These are phyloP conservation scores for Plagodis dolabraria DNA, from an alignment of 2,888 invertebrate species.

Conservation along the genomic window DNA sequence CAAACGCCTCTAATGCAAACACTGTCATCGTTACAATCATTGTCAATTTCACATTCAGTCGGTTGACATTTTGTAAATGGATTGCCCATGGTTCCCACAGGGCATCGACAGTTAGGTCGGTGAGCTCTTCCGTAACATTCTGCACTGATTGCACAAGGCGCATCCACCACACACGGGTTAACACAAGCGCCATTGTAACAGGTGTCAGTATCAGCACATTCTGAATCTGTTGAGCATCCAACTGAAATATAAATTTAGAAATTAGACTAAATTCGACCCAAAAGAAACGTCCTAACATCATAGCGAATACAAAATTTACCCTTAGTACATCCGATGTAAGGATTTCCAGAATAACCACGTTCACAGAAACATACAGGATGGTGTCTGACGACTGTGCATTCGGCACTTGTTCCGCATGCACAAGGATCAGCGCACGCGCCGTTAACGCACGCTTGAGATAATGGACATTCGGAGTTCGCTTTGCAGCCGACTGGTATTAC, in stretches of 20 bases:
- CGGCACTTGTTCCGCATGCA: conserved; percentile 92
- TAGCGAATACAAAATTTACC: conserved; percentile 66
- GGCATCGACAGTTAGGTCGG: conserved; percentile 92
- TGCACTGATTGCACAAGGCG: conserved; percentile 93
- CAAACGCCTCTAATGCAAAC: conserved; percentile 90
- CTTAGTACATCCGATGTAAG: conserved; percentile 91
- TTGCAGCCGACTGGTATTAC: conserved; percentile 88
- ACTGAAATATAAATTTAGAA: conserved; percentile 73
- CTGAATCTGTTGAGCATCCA: conserved; percentile 92
- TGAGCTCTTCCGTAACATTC: conserved; percentile 93
- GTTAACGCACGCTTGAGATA: conserved; percentile 93
- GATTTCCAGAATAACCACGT: conserved; percentile 93
- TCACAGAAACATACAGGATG: conserved; percentile 94
- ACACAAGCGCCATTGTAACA: conserved; percentile 94
- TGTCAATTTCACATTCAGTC: conserved; percentile 91
- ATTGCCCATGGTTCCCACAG: conserved; percentile 90
- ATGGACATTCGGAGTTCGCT: conserved; percentile 91
- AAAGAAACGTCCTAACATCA: not conserved
- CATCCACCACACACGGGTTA: conserved; percentile 91
- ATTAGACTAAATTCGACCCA: not conserved
- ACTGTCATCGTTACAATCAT: conserved; percentile 91
- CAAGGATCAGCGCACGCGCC: conserved; percentile 92
- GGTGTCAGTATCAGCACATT: conserved; percentile 91
- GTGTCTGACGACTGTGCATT: conserved; percentile 92
- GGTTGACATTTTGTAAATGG: conserved; percentile 91